Base-by-base conservation (phyloP, 2,113 vertebrate species). In the Acanthochromis polyacanthus region DNA sequence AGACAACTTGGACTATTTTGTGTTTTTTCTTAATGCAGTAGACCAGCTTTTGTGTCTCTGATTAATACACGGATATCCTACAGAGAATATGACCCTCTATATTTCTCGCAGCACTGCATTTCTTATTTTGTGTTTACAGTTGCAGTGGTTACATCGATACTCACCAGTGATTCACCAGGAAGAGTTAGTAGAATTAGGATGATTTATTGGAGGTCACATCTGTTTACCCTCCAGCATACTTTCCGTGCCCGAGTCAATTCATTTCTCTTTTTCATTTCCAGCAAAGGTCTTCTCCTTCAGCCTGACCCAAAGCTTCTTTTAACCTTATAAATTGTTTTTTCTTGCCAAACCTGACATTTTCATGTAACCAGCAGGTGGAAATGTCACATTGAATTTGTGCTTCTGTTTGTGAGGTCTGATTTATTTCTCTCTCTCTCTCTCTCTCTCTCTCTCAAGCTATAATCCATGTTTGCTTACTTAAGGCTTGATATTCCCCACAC, bases 291-390 rank as follows among this genome's bases (percentile, higher is more conserved):
- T 53, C 9, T 74, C 46, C 45, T 16, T 74, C 40, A 71, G 51
- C 40, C 23, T 67, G 17, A 77, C 62, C 57, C 17, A 15, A 7
- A 57, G 74, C 68, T 45, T 69, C 55, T 61, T 38, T 67, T 66
- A 61, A 80, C 71, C 32, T 71, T 57, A 67, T 10, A 56, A 71
- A 67, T 32, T 0, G 12, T 75, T 75, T 71, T 25, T 60, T 75
- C 53, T 53, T 59, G 67, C 32, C 17, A 40, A 61, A 62, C 28
- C 43, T 25, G 71, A 70, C 71, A 4, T 80, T 36, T 75, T 25
- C 9, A 43, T 61, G 11, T 4, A 66, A 62, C 55, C 62, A 22
- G 22, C 40, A 28, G 10, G 16, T 51, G 4, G 30, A 67, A 67
- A 66, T 9, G 23, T 67, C 67, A 36, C 4, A 32, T 66, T 6